Conservation (phyloP, 2,797 vertebrate genomes). For the Crocodylus rhombifer region DNA sequence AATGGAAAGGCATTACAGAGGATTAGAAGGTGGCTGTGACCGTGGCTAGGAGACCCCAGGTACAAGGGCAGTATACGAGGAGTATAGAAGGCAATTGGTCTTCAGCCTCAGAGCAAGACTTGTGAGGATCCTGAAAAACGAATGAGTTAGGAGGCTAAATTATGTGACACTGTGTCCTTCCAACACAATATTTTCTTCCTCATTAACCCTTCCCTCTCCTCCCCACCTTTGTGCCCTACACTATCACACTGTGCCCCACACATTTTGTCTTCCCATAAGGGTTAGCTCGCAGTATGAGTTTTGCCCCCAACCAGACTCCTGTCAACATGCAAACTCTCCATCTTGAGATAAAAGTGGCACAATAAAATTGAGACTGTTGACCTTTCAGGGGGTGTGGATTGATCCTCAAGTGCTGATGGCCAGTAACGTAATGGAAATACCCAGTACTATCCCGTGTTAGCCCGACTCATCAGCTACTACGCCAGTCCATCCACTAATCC, state of each 20-base stretch:
- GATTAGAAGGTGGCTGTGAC: background rate
- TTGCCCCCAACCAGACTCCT: background rate
- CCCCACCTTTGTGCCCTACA: background rate
- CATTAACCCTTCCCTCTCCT: background rate
- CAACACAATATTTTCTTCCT: background rate
- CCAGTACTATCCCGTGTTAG: background rate
- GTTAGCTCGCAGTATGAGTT: background rate
- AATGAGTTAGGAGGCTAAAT: background rate
- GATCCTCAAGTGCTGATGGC: background rate
- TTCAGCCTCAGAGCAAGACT: background rate
- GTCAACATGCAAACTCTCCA: background rate
- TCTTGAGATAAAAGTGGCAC: too few relatives aligned
- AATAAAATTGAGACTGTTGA: background rate
- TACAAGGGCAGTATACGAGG: background rate
- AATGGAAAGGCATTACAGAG: background rate
- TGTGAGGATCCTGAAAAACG: background rate
- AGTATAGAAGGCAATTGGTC: background rate
- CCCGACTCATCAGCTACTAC: background rate
- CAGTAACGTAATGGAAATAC: background rate
- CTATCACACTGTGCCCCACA: background rate
- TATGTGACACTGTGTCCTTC: background rate
- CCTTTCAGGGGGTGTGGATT: background rate
- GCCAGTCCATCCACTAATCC: background rate
- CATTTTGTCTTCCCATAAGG: background rate
- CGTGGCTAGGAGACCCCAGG: background rate